Conservation (phyloP, 64 coral and sea anemone genomes). For the Actinia equina region DNA sequence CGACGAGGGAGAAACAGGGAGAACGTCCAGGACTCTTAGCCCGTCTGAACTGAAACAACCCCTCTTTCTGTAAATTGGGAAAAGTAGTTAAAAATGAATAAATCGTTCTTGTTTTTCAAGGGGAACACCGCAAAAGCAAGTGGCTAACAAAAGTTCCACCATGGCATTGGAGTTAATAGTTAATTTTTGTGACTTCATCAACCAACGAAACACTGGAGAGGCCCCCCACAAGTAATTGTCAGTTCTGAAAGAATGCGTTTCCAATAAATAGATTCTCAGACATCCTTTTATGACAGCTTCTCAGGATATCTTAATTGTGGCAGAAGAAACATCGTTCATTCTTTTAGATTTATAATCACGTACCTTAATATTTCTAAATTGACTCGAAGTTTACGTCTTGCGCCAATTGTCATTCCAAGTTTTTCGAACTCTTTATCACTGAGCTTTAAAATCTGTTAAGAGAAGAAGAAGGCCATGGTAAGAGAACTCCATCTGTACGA, state of each 20-base stretch:
- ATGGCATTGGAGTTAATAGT: no score
- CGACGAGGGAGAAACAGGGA: conserved; percentile 3
- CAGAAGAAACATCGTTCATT: no score
- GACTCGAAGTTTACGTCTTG: conserved; percentile 59
- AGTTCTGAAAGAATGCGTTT: no score
- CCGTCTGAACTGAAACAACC: conserved; percentile 50
- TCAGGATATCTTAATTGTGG: neutral
- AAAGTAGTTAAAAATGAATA: neutral
- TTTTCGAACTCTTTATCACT: conserved; percentile 74
- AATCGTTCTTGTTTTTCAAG: neutral
- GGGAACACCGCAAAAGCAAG: no score
- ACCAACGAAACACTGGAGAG: no score
- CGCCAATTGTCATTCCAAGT: conserved; percentile 67
- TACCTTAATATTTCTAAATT: conserved; percentile 86
- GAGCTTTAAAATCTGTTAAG: conserved; percentile 65
- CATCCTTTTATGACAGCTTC: no score
- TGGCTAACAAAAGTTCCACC: no score
- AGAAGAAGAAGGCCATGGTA: neutral
- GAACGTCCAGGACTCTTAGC: conserved; percentile 33
- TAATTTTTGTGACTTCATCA: no score
- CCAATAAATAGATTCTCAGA: no score
- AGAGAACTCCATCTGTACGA: no score
- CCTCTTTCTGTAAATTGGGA: conserved; percentile 5
- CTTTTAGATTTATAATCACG: neutral
- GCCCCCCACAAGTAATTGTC: no score